Evolutionary conservation across 2,888 invertebrate species (phyloP).

Genomic region (Tachystola acroxantha): DNA sequence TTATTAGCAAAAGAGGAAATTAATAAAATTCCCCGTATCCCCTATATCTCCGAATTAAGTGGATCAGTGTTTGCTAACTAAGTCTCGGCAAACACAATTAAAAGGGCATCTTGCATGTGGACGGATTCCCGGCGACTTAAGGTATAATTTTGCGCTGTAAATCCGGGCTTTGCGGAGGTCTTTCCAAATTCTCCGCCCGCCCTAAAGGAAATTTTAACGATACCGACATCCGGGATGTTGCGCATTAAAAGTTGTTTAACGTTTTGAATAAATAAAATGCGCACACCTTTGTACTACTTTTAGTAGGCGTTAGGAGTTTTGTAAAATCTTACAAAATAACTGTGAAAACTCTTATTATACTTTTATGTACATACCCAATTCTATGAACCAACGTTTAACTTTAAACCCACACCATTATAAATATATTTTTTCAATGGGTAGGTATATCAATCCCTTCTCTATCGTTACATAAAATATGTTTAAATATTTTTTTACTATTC

Average conservation of each 20-base stretch:
- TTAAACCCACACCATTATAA: too few relatives aligned
- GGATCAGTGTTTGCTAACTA: conserved; percentile 55
- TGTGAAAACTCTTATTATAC: too few relatives aligned
- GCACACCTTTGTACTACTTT: background rate
- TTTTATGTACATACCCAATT: too few relatives aligned
- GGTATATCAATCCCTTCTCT: too few relatives aligned
- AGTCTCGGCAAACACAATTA: conserved; percentile 67
- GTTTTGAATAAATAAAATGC: conserved; percentile 15
- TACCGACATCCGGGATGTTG: conserved; percentile 20
- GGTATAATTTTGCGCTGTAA: conserved; percentile 60
- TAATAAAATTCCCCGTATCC: conserved; percentile 32
- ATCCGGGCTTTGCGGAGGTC: conserved; percentile 49
- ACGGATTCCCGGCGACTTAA: conserved; percentile 51
- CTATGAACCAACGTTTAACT: too few relatives aligned
- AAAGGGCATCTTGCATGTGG: conserved; percentile 62
- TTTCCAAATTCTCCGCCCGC: conserved; percentile 41
- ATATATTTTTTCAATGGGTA: too few relatives aligned
- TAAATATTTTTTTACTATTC: too few relatives aligned
- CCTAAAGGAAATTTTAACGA: conserved; percentile 44
- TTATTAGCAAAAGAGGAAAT: conserved; percentile 11
- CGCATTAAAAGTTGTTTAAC: conserved; percentile 13
- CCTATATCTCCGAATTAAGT: conserved; percentile 43
- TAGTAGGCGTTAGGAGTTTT: too few relatives aligned
- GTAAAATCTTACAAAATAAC: too few relatives aligned
- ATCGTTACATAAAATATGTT: too few relatives aligned